Conservation (phyloP, 2,797 vertebrate genomes). For the Phylloscopus collybita region DNA sequence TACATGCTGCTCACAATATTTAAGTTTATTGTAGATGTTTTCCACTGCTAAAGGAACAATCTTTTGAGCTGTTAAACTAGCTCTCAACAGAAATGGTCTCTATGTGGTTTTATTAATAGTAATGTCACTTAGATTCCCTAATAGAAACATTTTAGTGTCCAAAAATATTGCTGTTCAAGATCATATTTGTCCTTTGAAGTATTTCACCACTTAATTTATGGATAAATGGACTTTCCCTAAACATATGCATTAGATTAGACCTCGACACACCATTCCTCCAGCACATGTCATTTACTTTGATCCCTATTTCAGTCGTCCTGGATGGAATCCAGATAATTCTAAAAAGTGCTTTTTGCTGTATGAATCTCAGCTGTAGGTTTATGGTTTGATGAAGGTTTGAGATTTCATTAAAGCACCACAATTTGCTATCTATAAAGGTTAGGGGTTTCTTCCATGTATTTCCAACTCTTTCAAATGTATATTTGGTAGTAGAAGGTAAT, state of each 20-base stretch:
- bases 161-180: constrained; percentile 54
- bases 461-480: neutral
- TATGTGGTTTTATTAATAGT: constrained; percentile 56
- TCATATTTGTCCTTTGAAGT: constrained; percentile 70
- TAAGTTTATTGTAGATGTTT: constrained; percentile 11
- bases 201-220: constrained; percentile 64
- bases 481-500: constrained; percentile 3
- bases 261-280: constrained; percentile 56
- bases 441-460: constrained; percentile 1
- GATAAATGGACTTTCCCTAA: constrained; percentile 66
- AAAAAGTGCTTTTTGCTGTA: constrained; percentile 62
- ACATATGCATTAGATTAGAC: constrained; percentile 68
- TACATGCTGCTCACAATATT: neutral
- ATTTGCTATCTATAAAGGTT: constrained; percentile 51
- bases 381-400: constrained; percentile 25
- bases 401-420: constrained; percentile 48
- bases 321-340: constrained; percentile 64
- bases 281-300: constrained; percentile 72
- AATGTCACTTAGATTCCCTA: constrained; percentile 45
- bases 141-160: constrained; percentile 61
- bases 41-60: constrained; percentile 2
- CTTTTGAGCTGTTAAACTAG: constrained; percentile 35
- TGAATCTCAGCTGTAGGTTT: constrained; percentile 63
- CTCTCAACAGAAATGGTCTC: constrained; percentile 23
- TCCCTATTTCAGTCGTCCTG: constrained; percentile 47